Evolutionary conservation across 2,888 invertebrate genomes (phyloP).

Genomic region (Acleris literana): DNA sequence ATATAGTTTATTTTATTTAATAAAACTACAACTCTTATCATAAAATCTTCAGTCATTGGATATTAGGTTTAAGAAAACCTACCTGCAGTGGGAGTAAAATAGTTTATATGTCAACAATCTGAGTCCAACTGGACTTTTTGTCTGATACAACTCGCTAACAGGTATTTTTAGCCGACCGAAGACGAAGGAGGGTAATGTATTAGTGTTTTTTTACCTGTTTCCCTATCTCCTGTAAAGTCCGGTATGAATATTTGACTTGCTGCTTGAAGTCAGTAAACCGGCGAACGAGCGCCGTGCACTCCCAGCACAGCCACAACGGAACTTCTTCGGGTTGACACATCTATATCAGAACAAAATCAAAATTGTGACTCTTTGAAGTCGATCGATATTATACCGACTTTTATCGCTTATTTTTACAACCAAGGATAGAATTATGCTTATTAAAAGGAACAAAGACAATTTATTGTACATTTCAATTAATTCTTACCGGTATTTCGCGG

Average conservation of each 20-base stretch:
- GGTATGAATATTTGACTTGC: constrained; percentile 54
- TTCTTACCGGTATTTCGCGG: constrained; percentile 57
- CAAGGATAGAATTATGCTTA: neutral
- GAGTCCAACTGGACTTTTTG: too few relatives aligned
- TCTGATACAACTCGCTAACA: too few relatives aligned
- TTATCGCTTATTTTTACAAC: neutral
- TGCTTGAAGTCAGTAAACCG: constrained; percentile 57
- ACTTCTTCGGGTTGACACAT: constrained; percentile 34
- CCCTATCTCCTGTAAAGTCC: constrained; percentile 46
- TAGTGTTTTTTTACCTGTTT: constrained; percentile 45
- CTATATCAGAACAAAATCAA: constrained; percentile 38
- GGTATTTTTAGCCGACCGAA: too few relatives aligned
- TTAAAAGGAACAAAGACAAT: neutral
- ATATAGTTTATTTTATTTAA: too few relatives aligned
- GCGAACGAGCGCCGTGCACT: constrained; percentile 57
- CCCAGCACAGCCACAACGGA: constrained; percentile 62
- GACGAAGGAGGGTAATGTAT: too few relatives aligned
- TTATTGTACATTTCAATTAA: neutral
- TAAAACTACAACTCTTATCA: too few relatives aligned
- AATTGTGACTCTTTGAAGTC: neutral
- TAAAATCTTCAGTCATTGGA: too few relatives aligned
- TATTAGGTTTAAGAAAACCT: too few relatives aligned
- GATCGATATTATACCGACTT: neutral
- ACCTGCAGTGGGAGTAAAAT: too few relatives aligned
- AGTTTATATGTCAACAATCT: too few relatives aligned